Evolutionary conservation across 2,888 invertebrate species (phyloP).

Genomic region (Ypsolopha scabrella): DNA sequence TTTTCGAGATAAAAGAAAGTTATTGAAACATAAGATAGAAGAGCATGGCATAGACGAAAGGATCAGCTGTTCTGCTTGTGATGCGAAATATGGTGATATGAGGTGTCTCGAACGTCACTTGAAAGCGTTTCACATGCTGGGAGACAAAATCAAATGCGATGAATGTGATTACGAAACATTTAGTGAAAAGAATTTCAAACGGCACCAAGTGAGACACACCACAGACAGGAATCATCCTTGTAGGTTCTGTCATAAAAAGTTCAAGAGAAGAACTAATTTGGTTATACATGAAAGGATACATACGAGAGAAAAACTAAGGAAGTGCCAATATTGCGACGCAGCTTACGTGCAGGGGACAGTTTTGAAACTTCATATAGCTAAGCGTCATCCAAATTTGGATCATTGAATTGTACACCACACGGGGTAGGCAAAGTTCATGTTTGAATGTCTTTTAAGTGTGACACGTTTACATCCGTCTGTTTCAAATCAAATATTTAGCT

Average conservation of each 20-base stretch:
- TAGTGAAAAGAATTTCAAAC: not conserved
- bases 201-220: conserved; percentile 9
- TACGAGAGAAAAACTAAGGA: conserved; percentile 1
- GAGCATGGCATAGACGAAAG: not conserved
- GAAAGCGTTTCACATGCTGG: not conserved
- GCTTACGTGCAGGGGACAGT: conserved; percentile 8
- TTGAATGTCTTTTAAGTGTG: too few species aligned
- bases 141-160: not conserved
- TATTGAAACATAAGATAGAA: not conserved
- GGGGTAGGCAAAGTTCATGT: too few species aligned
- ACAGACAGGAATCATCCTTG: conserved; percentile 17
- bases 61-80: not conserved
- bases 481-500: too few species aligned
- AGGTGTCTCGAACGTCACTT: not conserved
- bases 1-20: not conserved
- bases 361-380: not conserved
- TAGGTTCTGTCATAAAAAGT: conserved; percentile 16
- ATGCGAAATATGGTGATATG: not conserved
- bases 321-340: conserved; percentile 9
- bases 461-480: too few species aligned
- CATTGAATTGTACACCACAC: too few species aligned
- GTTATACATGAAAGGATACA: not conserved
- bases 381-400: too few species aligned
- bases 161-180: not conserved
- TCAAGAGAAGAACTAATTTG: conserved; percentile 3